These are phyloP conservation scores for Ptilonorhynchus violaceus DNA, from an alignment of 2,113 vertebrate species.

Conservation along the genomic window DNA sequence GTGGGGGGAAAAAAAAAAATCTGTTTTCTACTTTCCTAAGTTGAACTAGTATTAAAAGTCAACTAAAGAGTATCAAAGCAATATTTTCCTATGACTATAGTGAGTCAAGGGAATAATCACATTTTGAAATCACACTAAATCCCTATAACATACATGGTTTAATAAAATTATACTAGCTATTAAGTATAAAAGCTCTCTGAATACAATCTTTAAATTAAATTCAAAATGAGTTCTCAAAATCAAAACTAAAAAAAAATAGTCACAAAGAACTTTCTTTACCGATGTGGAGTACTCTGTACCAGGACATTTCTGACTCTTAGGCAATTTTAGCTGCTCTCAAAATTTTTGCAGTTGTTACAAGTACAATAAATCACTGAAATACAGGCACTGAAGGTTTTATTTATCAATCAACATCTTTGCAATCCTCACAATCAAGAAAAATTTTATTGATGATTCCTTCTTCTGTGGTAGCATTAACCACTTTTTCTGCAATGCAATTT, in stretches of 20 bases:
- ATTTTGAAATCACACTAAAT: not conserved
- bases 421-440: not conserved
- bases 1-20: not conserved
- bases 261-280: not conserved
- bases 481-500: not conserved
- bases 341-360: not conserved
- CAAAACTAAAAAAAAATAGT: not conserved
- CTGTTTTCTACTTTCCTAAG: not conserved
- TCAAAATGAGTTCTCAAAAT: not conserved
- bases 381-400: not conserved
- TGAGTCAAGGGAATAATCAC: not conserved
- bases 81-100: not conserved
- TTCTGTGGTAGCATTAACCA: not conserved
- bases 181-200: not conserved
- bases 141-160: not conserved
- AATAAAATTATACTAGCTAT: not conserved
- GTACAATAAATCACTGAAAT: not conserved
- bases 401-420: not conserved
- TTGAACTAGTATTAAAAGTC: not conserved
- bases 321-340: not conserved
- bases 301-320: not conserved
- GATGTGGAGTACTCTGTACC: not conserved
- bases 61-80: not conserved
- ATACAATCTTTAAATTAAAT: not conserved
- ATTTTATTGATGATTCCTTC: not conserved